Base-by-base conservation (phyloP, 2,113 vertebrate species). In the Dromas ardeola region DNA sequence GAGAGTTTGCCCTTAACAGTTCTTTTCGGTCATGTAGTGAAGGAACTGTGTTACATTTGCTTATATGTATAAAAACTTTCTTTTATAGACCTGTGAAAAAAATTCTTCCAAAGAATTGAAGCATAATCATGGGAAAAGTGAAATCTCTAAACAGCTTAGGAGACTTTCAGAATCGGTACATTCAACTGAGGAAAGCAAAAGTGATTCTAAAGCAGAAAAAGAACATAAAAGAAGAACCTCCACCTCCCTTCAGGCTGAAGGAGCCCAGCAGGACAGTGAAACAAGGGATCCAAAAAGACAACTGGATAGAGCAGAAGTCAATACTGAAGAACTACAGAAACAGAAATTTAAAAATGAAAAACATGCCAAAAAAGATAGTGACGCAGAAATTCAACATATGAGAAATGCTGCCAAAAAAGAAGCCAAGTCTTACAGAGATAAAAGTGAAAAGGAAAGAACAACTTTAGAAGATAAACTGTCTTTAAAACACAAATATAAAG, bases 311-410 rank as follows among this genome's bases (percentile, higher is more conserved):
- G 67, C 98, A 98, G 99, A 99, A 73, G 94, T 95, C 58, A 98
- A 76, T 49, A 93, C 97, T 6, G 99, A 99, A 38, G 99, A 99
- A 62, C 80, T 97, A 40, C 98, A 98, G 49, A 99, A 98, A 78
- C 99, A 99, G 81, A 99, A 99, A 55, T 95, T 98, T 32, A 99
- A 99, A 96, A 98, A 97, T 23, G 99, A 99, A 84, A 99, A 99
- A 22, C 97, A 98, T 34, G 74, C 95, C 14, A 99, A 98, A 93
- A 99, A 98, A 92, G 99, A 99, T 61, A 65, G 6, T 56, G 98
- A 98, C 17, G 38, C 81, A 49, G 98, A 98, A 96, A 74, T 67
- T 45, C 90, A 95, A 40, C 96, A 97, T 83, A 16, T 21, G 10
- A 98, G 94, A 97, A 98, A 56, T 89, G 67, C 94, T 52, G 81